These are phyloP conservation scores for Ischnus inquisitorius DNA, from an alignment of 2,888 invertebrate genomes.

Conservation along the genomic window DNA sequence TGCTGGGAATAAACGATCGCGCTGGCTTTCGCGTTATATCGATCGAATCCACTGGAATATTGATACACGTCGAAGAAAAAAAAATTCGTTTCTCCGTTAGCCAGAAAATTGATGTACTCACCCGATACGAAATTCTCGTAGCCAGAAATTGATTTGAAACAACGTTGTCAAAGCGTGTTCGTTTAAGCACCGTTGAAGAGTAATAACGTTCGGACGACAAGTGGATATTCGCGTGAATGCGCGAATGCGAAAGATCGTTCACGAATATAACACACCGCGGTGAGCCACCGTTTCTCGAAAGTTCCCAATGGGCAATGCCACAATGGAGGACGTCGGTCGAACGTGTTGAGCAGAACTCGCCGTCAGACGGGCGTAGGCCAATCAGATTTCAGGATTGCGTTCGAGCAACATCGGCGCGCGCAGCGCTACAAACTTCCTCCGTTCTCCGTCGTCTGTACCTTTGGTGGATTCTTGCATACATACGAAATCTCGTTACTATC, in stretches of 20 bases:
- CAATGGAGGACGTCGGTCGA: conserved; percentile 74
- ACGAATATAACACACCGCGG: conserved; percentile 44
- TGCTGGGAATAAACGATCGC: conserved; percentile 14
- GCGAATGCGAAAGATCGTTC: conserved; percentile 33
- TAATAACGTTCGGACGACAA: neutral
- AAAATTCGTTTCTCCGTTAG: conserved; percentile 15
- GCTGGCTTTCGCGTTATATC: conserved; percentile 26
- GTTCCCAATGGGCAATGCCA: conserved; percentile 78
- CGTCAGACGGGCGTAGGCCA: conserved; percentile 49
- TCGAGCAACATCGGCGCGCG: conserved; percentile 45
- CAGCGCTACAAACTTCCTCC: conserved; percentile 49
- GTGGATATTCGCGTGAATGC: neutral
- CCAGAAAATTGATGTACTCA: conserved; percentile 46
- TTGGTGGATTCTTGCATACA: neutral
- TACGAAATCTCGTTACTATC: conserved; percentile 33
- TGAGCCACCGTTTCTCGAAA: conserved; percentile 79
- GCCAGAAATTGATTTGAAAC: neutral
- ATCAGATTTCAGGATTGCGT: conserved; percentile 19
- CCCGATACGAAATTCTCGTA: conserved; percentile 37
- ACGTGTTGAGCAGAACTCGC: conserved; percentile 61
- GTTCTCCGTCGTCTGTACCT: neutral
- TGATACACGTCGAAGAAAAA: conserved; percentile 14
- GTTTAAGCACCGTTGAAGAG: conserved; percentile 25
- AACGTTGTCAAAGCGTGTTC: conserved; percentile 24
- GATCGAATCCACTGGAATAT: conserved; percentile 36